Evolutionary conservation across 2,888 invertebrate species (phyloP).

Genomic region (Rutpela maculata): DNA sequence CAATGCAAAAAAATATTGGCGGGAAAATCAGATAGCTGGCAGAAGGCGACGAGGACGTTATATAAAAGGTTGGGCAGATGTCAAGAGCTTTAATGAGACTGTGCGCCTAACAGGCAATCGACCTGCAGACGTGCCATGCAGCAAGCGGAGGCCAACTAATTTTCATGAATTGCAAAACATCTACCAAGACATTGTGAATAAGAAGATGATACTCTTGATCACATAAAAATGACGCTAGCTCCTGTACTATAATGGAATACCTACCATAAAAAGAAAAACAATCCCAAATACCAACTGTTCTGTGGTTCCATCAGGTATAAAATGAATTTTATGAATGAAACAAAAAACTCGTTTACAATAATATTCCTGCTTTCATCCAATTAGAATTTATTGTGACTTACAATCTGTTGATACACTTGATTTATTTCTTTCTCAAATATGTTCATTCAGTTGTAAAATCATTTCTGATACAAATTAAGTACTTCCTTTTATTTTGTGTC

Average conservation of each 20-base stretch:
- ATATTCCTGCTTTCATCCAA: conserved; percentile 28
- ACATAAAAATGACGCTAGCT: too few relatives aligned
- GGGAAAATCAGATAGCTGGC: too few relatives aligned
- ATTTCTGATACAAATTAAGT: conserved; percentile 49
- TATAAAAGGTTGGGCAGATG: too few relatives aligned
- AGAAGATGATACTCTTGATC: too few relatives aligned
- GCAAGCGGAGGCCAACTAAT: too few relatives aligned
- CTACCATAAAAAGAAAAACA: conserved; percentile 23
- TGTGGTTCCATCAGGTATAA: conserved; percentile 14
- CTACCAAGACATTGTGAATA: too few relatives aligned
- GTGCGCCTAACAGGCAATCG: too few relatives aligned
- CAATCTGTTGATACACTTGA: conserved; percentile 49
- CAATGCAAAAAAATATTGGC: too few relatives aligned
- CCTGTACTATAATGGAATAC: background rate
- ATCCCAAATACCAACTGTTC: conserved; percentile 10
- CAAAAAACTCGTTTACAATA: conserved; percentile 41
- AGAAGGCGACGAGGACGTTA: too few relatives aligned
- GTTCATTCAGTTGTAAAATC: conserved; percentile 51
- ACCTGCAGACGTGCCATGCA: too few relatives aligned
- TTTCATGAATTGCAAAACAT: too few relatives aligned
- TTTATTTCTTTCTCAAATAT: conserved; percentile 47
- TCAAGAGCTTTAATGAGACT: too few relatives aligned
- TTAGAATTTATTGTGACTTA: conserved; percentile 42
- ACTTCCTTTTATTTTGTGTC: conserved; percentile 41
- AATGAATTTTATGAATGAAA: conserved; percentile 37